Conservation (phyloP, 2,797 vertebrate genomes). For the Phoeniculus purpureus region DNA sequence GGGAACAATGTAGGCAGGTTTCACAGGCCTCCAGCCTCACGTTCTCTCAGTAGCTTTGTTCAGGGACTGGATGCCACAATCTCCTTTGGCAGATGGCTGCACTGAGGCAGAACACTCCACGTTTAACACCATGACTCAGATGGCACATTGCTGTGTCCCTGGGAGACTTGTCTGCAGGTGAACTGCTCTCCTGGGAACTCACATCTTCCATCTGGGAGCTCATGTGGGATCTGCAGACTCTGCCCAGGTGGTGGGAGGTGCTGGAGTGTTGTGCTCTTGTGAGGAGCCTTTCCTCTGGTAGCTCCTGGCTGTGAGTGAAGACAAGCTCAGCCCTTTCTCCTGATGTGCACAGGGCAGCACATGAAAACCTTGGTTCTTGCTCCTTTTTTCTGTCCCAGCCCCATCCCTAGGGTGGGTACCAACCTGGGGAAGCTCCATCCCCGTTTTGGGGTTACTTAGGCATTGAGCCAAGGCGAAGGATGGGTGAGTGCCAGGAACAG, state of each 20-base stretch:
- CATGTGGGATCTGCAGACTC: neutral
- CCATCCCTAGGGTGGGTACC: neutral
- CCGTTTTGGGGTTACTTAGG: neutral
- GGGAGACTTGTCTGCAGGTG: neutral
- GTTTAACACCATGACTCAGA: neutral
- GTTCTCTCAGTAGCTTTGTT: neutral
- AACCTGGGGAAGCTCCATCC: neutral
- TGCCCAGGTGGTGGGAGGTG: neutral
- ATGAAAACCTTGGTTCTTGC: neutral
- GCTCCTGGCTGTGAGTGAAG: neutral
- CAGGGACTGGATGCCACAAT: neutral
- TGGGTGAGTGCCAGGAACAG: neutral
- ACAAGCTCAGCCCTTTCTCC: neutral
- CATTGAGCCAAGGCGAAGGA: neutral
- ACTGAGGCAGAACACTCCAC: neutral
- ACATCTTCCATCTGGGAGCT: neutral
- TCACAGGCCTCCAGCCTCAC: neutral
- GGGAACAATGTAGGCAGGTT: neutral
- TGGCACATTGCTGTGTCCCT: neutral
- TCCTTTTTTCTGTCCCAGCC: neutral
- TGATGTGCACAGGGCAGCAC: accelerated
- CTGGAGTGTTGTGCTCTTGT: neutral
- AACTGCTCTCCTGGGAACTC: neutral
- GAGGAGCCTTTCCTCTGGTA: neutral
- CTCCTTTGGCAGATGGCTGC: neutral